Conservation (phyloP, 2,113 vertebrate genomes). For the Melanotaenia duboulayi region DNA sequence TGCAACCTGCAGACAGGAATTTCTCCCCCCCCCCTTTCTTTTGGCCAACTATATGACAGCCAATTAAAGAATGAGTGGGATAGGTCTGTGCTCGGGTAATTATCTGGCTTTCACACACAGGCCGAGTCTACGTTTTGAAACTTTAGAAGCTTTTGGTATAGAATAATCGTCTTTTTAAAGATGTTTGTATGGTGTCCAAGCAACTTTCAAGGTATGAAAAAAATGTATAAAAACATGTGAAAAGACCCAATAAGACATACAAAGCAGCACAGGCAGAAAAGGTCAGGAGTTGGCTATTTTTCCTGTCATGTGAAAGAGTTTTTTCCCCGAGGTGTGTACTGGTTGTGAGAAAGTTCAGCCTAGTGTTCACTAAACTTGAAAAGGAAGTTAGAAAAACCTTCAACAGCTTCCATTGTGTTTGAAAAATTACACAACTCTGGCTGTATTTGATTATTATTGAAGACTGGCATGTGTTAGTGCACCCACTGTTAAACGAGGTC, state of each 20-base stretch:
- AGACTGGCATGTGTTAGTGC: neutral
- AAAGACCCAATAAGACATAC: slow-evolving; percentile 21
- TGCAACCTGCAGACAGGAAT: slow-evolving; percentile 43
- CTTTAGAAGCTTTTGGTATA: slow-evolving; percentile 51
- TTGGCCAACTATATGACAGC: slow-evolving; percentile 64
- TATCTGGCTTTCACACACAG: slow-evolving; percentile 70
- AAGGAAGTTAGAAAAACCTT: neutral
- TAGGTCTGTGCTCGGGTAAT: slow-evolving; percentile 65
- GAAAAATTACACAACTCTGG: neutral
- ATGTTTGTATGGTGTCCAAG: slow-evolving; percentile 73
- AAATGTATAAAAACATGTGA: slow-evolving; percentile 13
- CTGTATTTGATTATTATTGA: slow-evolving; percentile 12
- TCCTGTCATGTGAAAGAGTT: slow-evolving; percentile 17
- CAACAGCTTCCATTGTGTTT: slow-evolving; percentile 15
- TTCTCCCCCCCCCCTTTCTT: slow-evolving; percentile 33
- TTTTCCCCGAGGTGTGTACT: neutral
- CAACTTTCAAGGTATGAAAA: slow-evolving; percentile 53
- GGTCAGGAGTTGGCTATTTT: slow-evolving; percentile 43
- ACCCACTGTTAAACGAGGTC: neutral
- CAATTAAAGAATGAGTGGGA: slow-evolving; percentile 68
- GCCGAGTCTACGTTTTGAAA: slow-evolving; percentile 53
- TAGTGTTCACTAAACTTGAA: neutral
- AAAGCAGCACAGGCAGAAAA: slow-evolving; percentile 48
- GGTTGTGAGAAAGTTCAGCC: slow-evolving; percentile 21
- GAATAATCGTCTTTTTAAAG: slow-evolving; percentile 70